Evolutionary conservation across 2,888 invertebrate genomes (phyloP).

Genomic region (Ormyrus thymus): DNA sequence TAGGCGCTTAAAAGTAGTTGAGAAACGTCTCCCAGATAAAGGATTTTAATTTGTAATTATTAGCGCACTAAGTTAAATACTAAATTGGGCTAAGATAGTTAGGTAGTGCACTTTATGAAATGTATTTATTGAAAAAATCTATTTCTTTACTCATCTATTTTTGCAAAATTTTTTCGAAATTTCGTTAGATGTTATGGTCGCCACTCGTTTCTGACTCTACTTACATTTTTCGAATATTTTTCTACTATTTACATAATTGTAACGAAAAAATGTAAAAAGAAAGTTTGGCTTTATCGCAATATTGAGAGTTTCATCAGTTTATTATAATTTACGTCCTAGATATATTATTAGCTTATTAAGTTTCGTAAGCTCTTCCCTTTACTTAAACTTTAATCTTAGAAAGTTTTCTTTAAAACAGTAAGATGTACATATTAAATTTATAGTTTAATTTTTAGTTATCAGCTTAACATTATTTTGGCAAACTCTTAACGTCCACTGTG

Average conservation of each 20-base stretch:
- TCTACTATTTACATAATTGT: slow-evolving; percentile 21
- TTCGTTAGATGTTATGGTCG: slow-evolving; percentile 19
- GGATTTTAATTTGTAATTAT: slow-evolving; percentile 8
- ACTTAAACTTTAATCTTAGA: too few relatives aligned
- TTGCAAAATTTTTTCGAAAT: slow-evolving; percentile 2
- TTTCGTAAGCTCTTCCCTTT: too few relatives aligned
- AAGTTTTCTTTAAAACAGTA: too few relatives aligned
- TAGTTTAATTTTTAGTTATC: not conserved
- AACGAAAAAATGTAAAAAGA: slow-evolving; percentile 8
- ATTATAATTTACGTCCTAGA: not conserved
- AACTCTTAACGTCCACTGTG: slow-evolving; percentile 51
- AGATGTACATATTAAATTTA: too few relatives aligned
- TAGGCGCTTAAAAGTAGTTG: slow-evolving; percentile 21
- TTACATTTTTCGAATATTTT: slow-evolving; percentile 44
- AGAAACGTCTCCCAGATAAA: not conserved
- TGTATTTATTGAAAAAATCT: not conserved
- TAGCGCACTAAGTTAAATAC: not conserved
- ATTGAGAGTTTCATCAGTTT: not conserved
- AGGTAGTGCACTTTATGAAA: too few relatives aligned
- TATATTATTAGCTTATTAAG: too few relatives aligned
- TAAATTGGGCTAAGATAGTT: too few relatives aligned
- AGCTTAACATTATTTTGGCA: slow-evolving; percentile 6
- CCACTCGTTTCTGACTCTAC: slow-evolving; percentile 12
- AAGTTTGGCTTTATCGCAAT: slow-evolving; percentile 4
- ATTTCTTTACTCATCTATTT: slow-evolving; percentile 12